Base-by-base conservation (phyloP, 2,888 invertebrate species). In the Parasteatoda lunata region DNA sequence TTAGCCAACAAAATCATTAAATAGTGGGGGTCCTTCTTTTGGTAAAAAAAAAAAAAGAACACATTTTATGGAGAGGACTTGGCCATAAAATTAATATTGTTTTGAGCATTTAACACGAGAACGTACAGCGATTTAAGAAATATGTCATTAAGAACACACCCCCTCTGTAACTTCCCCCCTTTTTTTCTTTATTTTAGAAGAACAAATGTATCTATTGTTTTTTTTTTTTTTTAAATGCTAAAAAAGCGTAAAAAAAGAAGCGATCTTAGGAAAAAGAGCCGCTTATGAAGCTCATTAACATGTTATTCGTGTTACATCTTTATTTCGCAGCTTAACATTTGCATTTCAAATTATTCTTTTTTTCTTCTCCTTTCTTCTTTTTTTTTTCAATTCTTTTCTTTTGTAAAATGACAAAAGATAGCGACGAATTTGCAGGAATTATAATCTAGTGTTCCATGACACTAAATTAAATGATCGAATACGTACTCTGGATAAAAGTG, bases 1-100 rank as follows among this genome's bases (percentile, higher is more conserved):
- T 87, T 87, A 87, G 86, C 81, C 86, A 87, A 81, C 86, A 81
- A 81, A 86, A 87, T 81, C 86, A 87, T 87, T 87, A 87, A 87
- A 87, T 81, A 68, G 86, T 87, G 81, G 81, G 86, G 81, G 66
- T 71, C 68, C 48, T 51, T 68, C 54, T 45, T 64, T 69, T 45
- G 69, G 64, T 47, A 79, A 80, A 65, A 84, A 73, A 59, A 84
- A 80, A 77, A 86, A 78, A 71, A 71, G 77, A 82, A 82, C 86
- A 81, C 79, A 87, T 87, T 87, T 87, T 77, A 81, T 77, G 77
- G 86, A 87, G 86, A 66, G 75, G 77, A 54, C 75, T 48, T 45
- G 47, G 81, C 86, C 72, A 77, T 81, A 87, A 87, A 87, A 87
- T 87, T 87, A 87, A 87, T 87, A 87, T 80, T 69, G 76, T 87